A percentile compares a stretch with the other conserved stretches of the same genome.
Evolutionary conservation across 2,888 invertebrate species (phyloP).

Genomic region (Sesia apiformis): DNA sequence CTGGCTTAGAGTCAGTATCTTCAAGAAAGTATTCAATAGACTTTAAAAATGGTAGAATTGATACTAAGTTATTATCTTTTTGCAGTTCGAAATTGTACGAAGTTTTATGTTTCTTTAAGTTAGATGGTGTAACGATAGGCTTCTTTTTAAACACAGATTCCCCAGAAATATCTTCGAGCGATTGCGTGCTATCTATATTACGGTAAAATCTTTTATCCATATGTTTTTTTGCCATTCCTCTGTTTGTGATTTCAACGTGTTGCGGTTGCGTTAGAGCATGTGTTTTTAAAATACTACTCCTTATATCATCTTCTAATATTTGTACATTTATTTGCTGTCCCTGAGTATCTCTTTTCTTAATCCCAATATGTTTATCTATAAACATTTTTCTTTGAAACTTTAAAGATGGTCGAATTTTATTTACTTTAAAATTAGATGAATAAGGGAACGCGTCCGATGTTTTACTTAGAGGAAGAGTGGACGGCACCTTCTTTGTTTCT

Average conservation of each 20-base stretch:
- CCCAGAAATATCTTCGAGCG: neutral
- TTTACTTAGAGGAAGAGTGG: slow-evolving; percentile 43
- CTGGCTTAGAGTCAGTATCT: slow-evolving; percentile 16
- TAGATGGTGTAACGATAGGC: too few species aligned
- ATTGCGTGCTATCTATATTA: slow-evolving; percentile 15
- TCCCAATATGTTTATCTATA: slow-evolving; percentile 5
- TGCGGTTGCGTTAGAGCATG: slow-evolving; percentile 36
- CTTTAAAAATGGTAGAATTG: slow-evolving; percentile 48
- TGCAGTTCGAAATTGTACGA: slow-evolving; percentile 5
- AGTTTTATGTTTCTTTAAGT: too few species aligned
- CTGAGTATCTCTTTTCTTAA: neutral
- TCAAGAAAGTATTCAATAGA: slow-evolving; percentile 39
- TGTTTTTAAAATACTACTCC: slow-evolving; percentile 36
- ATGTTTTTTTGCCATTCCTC: slow-evolving; percentile 26
- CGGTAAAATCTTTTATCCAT: slow-evolving; percentile 30
- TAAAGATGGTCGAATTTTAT: slow-evolving; percentile 33
- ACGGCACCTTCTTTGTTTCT: slow-evolving; percentile 33
- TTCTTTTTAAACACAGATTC: neutral
- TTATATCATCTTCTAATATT: slow-evolving; percentile 40
- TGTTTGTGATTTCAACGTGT: slow-evolving; percentile 40
- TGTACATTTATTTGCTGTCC: slow-evolving; percentile 37
- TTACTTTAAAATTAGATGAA: slow-evolving; percentile 38
- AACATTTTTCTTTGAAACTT: slow-evolving; percentile 37
- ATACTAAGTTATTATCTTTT: slow-evolving; percentile 24
- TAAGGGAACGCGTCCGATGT: slow-evolving; percentile 48